These are phyloP conservation scores for Eucera pruinosa DNA, from an alignment of 2,888 invertebrate genomes.

Conservation along the genomic window DNA sequence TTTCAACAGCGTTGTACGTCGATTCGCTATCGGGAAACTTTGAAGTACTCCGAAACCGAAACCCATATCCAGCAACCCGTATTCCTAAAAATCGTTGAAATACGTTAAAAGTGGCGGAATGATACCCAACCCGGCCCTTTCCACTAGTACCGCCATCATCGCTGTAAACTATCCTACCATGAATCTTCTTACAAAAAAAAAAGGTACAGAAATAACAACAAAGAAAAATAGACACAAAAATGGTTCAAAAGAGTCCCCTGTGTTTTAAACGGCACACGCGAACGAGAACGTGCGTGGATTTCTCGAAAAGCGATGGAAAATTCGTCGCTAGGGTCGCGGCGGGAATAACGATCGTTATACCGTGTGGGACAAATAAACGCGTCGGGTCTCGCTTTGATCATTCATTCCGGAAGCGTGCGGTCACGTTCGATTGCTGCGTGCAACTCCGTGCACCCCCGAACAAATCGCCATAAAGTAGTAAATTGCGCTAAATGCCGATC, in stretches of 20 bases:
- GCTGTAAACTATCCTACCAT: background rate
- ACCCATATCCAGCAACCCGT: too few relatives aligned
- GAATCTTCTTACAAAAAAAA: background rate
- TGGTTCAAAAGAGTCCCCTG: background rate
- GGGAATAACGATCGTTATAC: conserved; percentile 55
- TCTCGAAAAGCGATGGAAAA: conserved; percentile 21
- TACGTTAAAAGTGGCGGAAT: background rate
- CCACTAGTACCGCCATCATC: background rate
- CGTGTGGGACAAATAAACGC: conserved; percentile 65
- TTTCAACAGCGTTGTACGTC: too few relatives aligned
- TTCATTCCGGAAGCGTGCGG: conserved; percentile 58
- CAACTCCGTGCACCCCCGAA: conserved; percentile 31
- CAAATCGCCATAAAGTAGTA: conserved; percentile 66
- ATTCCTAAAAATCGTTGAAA: background rate
- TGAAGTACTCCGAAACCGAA: too few relatives aligned
- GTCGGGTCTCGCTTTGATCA: conserved; percentile 66
- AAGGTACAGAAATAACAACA: background rate
- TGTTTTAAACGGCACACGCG: background rate
- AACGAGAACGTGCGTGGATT: too few relatives aligned
- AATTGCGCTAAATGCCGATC: conserved; percentile 75
- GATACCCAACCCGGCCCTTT: conserved; percentile 4
- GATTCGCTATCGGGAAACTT: too few relatives aligned
- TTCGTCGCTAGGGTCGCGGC: conserved; percentile 27
- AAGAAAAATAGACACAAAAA: background rate
- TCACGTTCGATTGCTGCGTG: conserved; percentile 54